Conservation (phyloP, 2,888 invertebrate genomes). For the Willowsia nigromaculata region DNA sequence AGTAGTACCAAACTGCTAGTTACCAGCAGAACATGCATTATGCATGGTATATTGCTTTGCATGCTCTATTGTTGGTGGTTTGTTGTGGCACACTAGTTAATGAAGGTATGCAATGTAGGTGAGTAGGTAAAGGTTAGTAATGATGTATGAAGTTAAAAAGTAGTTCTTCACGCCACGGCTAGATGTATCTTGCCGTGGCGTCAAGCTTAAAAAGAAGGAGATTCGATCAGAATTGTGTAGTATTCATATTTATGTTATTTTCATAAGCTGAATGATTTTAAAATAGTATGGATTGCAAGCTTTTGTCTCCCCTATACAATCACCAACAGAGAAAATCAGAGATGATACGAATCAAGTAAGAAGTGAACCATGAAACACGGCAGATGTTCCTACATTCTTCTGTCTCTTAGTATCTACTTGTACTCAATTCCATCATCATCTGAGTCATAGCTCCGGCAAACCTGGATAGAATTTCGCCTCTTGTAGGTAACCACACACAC, state of each 20-base stretch:
- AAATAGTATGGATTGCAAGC: too few species aligned
- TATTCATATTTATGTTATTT: too few species aligned
- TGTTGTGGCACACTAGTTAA: too few species aligned
- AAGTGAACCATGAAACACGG: too few species aligned
- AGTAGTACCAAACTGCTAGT: too few species aligned
- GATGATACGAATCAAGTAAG: neutral
- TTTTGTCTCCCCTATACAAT: neutral
- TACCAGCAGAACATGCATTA: neutral
- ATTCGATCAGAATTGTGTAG: too few species aligned
- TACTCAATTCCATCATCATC: neutral
- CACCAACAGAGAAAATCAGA: too few species aligned
- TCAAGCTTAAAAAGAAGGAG: too few species aligned
- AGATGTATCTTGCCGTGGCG: conserved; percentile 11
- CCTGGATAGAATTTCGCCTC: too few species aligned
- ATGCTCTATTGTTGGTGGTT: too few species aligned
- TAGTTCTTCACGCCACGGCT: neutral
- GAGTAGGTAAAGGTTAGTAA: neutral
- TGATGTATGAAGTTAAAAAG: neutral
- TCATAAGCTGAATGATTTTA: too few species aligned
- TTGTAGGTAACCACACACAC: neutral
- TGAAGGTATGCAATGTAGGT: neutral
- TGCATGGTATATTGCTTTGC: neutral
- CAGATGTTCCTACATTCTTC: neutral
- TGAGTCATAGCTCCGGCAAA: neutral
- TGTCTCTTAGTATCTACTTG: too few species aligned